Percentiles rank a stretch among this genome's conserved stretches.
These are phyloP conservation scores for Arion vulgaris DNA, from an alignment of 1,140 invertebrate genomes.

Conservation along the genomic window DNA sequence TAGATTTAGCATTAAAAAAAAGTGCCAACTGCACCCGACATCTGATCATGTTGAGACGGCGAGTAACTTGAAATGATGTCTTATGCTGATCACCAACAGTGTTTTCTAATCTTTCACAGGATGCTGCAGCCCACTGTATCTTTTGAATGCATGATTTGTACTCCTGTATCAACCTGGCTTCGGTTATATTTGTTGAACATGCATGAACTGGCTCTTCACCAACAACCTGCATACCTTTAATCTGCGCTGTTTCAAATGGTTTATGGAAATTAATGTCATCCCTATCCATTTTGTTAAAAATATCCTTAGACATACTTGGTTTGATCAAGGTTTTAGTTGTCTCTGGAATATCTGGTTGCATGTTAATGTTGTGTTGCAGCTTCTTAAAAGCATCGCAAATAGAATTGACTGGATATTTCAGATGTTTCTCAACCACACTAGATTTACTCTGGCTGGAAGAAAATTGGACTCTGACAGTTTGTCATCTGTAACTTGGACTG, in stretches of 20 bases:
- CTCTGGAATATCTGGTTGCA: no score
- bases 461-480: neutral
- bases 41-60: neutral
- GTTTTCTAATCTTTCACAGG: no score
- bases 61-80: conserved; percentile 2
- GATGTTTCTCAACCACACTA: neutral
- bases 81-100: no score
- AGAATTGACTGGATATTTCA: neutral
- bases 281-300: neutral
- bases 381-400: neutral
- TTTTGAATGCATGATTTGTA: no score
- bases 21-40: neutral
- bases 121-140: no score
- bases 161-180: no score
- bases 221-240: neutral
- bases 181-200: conserved; percentile 35
- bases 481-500: neutral
- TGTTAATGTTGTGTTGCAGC: no score
- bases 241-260: neutral
- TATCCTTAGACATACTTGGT: neutral
- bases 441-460: neutral
- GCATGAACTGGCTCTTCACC: conserved; percentile 33
- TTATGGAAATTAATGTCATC: neutral
- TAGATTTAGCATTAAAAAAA: no score
- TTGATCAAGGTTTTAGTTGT: neutral